Base-by-base conservation (phyloP, 1,140 invertebrate genomes). In the Bacillus rossius region DNA sequence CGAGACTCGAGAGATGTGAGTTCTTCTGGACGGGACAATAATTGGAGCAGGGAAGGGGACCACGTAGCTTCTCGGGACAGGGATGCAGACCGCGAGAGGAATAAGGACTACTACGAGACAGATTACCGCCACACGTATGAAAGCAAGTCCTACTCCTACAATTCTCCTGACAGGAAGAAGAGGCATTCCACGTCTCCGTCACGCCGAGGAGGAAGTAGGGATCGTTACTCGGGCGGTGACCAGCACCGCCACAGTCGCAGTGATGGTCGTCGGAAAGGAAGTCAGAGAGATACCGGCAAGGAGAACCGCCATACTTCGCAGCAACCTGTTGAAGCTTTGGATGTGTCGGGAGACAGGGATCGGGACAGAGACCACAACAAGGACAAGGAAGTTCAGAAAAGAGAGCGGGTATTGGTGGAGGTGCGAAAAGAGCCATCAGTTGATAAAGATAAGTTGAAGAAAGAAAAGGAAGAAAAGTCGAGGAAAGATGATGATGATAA, bases 371-470 rank as follows among this genome's bases (percentile, higher is more conserved):
- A 50, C 4, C 48, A 34, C 10, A 26, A 50, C 14, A 19, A 34
- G 16, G 48, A 50, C 13, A 50, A 50, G 48, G 48, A 50, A n/a
- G 34, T n/a, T 23, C 48, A 50, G 48, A 50, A 50, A 8, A 5
- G 53, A 8, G 53, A 55, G 53, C 13, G 53, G 8, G 53, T 55
- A 3, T 22, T 55, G 53, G 53, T 55, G 38, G 53, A 55, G 10
- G 38, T 55, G 8, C 53, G 53, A 17, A 55, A 55, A 40, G 53
- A 55, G 22, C 53, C 53, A 16, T 55, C 53, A 10, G 38, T 55
- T n/a, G 53, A 55, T 17, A 55, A 45, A 16, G 25, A 38, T 13
- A 50, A 57, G 20, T n/a, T 8, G 7, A 43, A 57, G 22, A 47
- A 55, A 34, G 26, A 41, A 14, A 57, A 57, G 26, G 37, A 48